Percentiles rank a stretch among this genome's conserved stretches.
These are phyloP conservation scores for Craterocephalus amniculus DNA, from an alignment of 2,797 vertebrate genomes.

Conservation along the genomic window DNA sequence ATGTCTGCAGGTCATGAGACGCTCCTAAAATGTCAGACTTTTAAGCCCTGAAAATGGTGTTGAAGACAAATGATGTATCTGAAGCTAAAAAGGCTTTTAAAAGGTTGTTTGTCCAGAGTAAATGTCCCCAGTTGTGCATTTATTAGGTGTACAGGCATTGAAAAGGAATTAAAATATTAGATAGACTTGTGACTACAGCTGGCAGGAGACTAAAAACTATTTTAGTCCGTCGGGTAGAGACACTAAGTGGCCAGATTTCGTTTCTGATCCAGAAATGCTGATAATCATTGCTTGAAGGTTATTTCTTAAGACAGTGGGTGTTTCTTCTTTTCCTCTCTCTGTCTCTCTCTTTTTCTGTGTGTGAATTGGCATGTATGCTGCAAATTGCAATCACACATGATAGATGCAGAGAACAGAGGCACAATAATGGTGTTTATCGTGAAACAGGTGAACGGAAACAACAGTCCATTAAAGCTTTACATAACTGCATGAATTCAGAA, in stretches of 20 bases:
- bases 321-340: conserved; percentile 1
- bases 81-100: conserved; percentile 25
- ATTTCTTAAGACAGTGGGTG: conserved; percentile 31
- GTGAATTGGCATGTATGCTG: conserved; percentile 22
- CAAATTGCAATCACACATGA: conserved; percentile 29
- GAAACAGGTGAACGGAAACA: conserved; percentile 24
- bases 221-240: conserved; percentile 31
- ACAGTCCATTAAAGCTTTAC: conserved; percentile 25
- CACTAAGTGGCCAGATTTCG: conserved; percentile 31
- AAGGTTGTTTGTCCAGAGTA: conserved; percentile 32
- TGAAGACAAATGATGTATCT: conserved; percentile 21
- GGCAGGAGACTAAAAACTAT: conserved; percentile 33
- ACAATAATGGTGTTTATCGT: conserved; percentile 24
- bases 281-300: conserved; percentile 40
- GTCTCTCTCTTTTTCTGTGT: too few relatives aligned
- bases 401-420: conserved; percentile 26
- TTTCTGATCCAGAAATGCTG: conserved; percentile 39
- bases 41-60: conserved; percentile 18
- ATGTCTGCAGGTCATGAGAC: conserved; percentile 41
- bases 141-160: conserved; percentile 35
- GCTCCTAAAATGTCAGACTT: conserved; percentile 41
- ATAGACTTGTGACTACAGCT: conserved; percentile 41
- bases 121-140: conserved; percentile 28
- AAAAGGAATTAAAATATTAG: conserved; percentile 33
- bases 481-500: conserved; percentile 19